Percentiles rank a stretch among this genome's conserved stretches.
These are phyloP conservation scores for Knipowitschia caucasica DNA, from an alignment of 2,797 vertebrate genomes.

Conservation along the genomic window DNA sequence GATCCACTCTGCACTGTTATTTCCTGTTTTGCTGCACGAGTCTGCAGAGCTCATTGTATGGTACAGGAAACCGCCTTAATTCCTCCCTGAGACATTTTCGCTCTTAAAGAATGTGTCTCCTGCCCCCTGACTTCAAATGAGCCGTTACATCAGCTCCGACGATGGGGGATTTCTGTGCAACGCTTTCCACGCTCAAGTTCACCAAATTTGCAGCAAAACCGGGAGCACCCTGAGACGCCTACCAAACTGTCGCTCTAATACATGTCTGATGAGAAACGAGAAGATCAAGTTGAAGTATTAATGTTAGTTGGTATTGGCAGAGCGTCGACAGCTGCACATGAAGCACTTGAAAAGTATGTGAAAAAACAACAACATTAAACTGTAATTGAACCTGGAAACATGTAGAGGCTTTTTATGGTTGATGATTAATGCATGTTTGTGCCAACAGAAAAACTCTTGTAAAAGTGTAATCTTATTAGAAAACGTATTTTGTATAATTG, in stretches of 20 bases:
- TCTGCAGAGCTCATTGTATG: constrained; percentile 41
- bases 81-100: constrained; percentile 51
- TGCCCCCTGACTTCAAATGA: constrained; percentile 45
- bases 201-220: constrained; percentile 33
- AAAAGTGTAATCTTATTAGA: too few relatives aligned
- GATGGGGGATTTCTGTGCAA: constrained; percentile 49
- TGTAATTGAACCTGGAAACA: too few relatives aligned
- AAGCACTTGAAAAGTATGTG: too few relatives aligned
- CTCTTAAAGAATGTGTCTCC: constrained; percentile 54
- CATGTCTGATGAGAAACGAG: background rate
- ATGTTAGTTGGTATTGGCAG: background rate
- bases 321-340: too few relatives aligned
- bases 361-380: too few relatives aligned
- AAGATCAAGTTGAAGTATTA: background rate
- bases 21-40: constrained; percentile 59
- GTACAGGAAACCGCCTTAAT: constrained; percentile 55
- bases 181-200: constrained; percentile 48
- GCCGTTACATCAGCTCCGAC: constrained; percentile 52
- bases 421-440: too few relatives aligned
- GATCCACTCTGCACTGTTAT: constrained; percentile 21
- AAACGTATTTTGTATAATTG: too few relatives aligned
- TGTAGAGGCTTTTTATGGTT: too few relatives aligned
- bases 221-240: constrained; percentile 9
- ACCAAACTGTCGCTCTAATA: constrained; percentile 4
- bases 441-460: too few relatives aligned